Conservation (phyloP, 1,140 invertebrate genomes). For the Drosophila repletoides region DNA sequence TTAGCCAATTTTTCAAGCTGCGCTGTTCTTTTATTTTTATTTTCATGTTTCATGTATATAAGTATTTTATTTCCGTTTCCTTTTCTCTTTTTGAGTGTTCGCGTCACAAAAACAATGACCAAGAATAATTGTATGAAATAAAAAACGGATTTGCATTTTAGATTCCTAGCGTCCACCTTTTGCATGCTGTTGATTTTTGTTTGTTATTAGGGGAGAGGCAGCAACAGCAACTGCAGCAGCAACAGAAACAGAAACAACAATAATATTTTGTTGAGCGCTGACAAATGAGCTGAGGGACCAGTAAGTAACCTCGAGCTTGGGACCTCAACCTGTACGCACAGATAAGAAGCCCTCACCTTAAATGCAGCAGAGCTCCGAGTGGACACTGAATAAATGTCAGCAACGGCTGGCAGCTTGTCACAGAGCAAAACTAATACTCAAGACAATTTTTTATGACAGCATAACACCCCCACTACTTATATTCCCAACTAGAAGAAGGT, state of each 20-base stretch:
- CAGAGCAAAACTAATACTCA: slow-evolving; percentile 72
- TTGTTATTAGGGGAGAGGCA: slow-evolving; percentile 54
- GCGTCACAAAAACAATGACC: slow-evolving; percentile 55
- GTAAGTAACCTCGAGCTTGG: slow-evolving; percentile 10
- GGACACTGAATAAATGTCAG: slow-evolving; percentile 68
- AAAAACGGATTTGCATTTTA: slow-evolving; percentile 81
- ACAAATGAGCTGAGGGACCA: slow-evolving; percentile 60
- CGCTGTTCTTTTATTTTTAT: not conserved
- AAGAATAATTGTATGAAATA: slow-evolving; percentile 80
- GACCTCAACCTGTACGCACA: slow-evolving; percentile 33
- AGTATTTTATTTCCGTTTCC: slow-evolving; percentile 29
- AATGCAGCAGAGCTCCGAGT: slow-evolving; percentile 45
- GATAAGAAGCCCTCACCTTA: slow-evolving; percentile 43
- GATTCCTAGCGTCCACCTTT: slow-evolving; percentile 65
- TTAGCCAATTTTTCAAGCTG: slow-evolving; percentile 33
- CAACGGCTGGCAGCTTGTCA: slow-evolving; percentile 55
- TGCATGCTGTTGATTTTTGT: slow-evolving; percentile 71
- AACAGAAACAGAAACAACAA: slow-evolving; percentile 22
- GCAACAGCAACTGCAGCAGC: not conserved
- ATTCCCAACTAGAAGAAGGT: not conserved
- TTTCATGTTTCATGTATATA: slow-evolving; percentile 8
- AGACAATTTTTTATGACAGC: slow-evolving; percentile 76
- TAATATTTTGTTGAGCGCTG: slow-evolving; percentile 61
- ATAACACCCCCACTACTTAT: slow-evolving; percentile 7
- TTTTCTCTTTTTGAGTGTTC: slow-evolving; percentile 14